Percentiles rank a stretch among this genome's conserved stretches.
Conservation (phyloP, 2,113 vertebrate genomes). For the Hypomesus transpacificus region DNA sequence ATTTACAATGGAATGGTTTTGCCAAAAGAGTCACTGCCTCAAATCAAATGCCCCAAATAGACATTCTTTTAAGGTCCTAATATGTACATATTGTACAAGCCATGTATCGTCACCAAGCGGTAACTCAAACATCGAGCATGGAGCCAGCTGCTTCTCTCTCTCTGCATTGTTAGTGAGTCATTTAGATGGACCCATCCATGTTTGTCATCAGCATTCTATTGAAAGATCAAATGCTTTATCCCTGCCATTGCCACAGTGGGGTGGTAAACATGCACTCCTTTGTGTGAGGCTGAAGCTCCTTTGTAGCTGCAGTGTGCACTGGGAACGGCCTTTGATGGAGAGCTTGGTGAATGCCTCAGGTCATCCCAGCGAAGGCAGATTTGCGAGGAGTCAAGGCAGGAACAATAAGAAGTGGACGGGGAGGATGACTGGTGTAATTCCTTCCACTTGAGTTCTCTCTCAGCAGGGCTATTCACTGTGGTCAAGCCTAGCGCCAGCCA, state of each 20-base stretch:
- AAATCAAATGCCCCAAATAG: no score
- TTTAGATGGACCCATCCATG: constrained; percentile 1
- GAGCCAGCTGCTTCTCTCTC: background rate
- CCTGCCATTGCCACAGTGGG: constrained; percentile 39
- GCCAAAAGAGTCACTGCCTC: no score
- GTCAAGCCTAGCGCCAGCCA: constrained; percentile 14
- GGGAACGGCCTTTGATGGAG: constrained; percentile 35
- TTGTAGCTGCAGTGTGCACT: constrained; percentile 43
- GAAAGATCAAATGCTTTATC: constrained; percentile 40
- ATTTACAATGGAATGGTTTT: background rate
- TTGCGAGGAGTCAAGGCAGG: constrained; percentile 37
- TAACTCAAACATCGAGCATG: background rate
- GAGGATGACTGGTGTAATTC: constrained; percentile 40
- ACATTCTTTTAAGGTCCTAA: no score
- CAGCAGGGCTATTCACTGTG: constrained; percentile 17
- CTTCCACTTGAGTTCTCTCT: constrained; percentile 47
- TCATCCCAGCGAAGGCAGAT: constrained; percentile 52
- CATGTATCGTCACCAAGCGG: no score
- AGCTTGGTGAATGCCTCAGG: constrained; percentile 48
- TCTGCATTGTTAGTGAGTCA: background rate
- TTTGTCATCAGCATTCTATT: constrained; percentile 37
- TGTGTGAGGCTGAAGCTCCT: background rate
- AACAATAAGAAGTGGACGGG: constrained; percentile 46
- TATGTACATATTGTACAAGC: no score
- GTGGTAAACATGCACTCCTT: constrained; percentile 34